A percentile compares a stretch with the other conserved stretches of the same genome.
Evolutionary conservation across 2,113 vertebrate species (phyloP).

Genomic region (Sminthopsis crassicaudata): DNA sequence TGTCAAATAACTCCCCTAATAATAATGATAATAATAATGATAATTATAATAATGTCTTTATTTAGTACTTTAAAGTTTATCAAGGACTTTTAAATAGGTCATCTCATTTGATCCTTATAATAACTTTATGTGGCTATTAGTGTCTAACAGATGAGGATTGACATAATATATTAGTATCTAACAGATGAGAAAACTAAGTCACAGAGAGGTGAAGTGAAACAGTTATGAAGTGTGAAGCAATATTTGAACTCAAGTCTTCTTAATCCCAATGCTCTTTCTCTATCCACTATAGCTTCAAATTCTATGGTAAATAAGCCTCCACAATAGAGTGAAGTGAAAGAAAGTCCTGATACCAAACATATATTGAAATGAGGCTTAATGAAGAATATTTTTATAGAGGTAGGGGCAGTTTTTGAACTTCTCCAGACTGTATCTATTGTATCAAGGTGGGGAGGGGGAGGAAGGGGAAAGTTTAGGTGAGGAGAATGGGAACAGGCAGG

Average conservation of each 20-base stretch:
- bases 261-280: background rate
- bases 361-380: background rate
- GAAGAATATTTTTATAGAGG: background rate
- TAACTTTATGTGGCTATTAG: background rate
- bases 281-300: background rate
- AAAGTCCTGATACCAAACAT: background rate
- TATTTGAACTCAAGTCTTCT: background rate
- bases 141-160: background rate
- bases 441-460: background rate
- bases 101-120: background rate
- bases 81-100: background rate
- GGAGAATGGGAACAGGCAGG: background rate
- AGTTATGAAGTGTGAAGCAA: background rate
- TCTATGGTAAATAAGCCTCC: background rate
- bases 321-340: background rate
- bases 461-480: background rate
- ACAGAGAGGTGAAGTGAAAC: background rate
- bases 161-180: background rate
- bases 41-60: background rate
- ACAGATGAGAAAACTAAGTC: background rate
- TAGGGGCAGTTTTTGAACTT: background rate
- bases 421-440: background rate
- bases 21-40: background rate
- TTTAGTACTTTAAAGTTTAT: background rate
- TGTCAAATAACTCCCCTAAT: background rate